phyloP scores from a whole-genome alignment of 1,140 invertebrate species.

The Scaptomyza hsui region DNA sequence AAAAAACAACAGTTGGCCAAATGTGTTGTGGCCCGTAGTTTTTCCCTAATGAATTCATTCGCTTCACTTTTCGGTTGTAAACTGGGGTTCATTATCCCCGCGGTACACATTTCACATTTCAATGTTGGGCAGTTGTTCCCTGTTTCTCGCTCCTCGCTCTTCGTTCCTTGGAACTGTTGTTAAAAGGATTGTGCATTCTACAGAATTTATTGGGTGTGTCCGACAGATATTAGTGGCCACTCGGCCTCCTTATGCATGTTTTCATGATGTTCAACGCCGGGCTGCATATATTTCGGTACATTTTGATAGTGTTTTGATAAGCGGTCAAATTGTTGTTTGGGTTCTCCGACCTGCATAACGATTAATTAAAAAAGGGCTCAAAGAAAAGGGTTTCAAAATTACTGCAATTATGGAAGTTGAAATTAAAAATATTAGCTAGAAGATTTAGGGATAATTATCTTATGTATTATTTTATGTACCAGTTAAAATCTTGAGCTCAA shows the following conservation, averaged over 20 bases:
- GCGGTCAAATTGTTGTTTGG: constrained; percentile 47
- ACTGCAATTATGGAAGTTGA: background rate
- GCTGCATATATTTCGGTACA: constrained; percentile 43
- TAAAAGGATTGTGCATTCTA: constrained; percentile 76
- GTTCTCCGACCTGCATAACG: constrained; percentile 28
- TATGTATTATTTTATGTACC: too few relatives aligned
- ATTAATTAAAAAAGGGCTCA: constrained; percentile 61
- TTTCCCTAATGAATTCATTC: constrained; percentile 82
- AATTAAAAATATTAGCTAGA: background rate
- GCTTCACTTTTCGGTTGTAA: constrained; percentile 76
- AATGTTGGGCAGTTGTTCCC: constrained; percentile 49
- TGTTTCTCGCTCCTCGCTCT: too few relatives aligned
- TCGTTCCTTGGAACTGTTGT: constrained; percentile 53
- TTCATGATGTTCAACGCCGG: background rate
- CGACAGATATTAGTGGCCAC: constrained; percentile 57
- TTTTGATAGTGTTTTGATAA: constrained; percentile 76
- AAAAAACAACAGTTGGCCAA: constrained; percentile 73
- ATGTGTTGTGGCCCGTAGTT: constrained; percentile 59
- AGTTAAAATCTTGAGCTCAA: background rate
- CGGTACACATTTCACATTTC: constrained; percentile 43
- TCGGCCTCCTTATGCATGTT: constrained; percentile 4
- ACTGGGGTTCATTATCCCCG: constrained; percentile 76
- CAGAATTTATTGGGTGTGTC: constrained; percentile 79
- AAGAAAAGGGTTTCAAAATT: background rate
- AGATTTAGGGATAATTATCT: too few relatives aligned